Conservation (phyloP, 1,140 invertebrate genomes). For the Apolygus lucorum region DNA sequence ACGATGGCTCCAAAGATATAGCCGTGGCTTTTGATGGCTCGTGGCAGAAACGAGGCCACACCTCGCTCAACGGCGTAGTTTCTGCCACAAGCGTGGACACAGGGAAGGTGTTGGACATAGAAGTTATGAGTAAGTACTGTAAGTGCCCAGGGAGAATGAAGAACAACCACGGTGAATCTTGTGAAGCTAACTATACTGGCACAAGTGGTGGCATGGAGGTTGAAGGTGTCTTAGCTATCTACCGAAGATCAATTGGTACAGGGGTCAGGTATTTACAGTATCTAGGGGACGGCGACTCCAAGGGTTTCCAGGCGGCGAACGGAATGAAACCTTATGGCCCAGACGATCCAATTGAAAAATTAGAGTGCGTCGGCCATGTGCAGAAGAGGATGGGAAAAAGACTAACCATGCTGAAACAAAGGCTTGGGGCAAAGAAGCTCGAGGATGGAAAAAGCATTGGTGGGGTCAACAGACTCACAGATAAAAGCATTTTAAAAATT, state of each 20-base stretch:
- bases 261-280: slow-evolving; percentile 20
- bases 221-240: slow-evolving; percentile 30
- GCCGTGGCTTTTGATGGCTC: too few relatives aligned
- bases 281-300: slow-evolving; percentile 29
- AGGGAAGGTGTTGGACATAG: slow-evolving; percentile 26
- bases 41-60: too few relatives aligned
- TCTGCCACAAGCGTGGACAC: slow-evolving; percentile 24
- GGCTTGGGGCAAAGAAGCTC: slow-evolving; percentile 8
- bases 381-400: too few relatives aligned
- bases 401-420: slow-evolving; percentile 30
- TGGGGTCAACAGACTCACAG: slow-evolving; percentile 27
- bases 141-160: slow-evolving; percentile 18
- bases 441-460: slow-evolving; percentile 21
- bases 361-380: too few relatives aligned
- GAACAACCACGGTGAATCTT: slow-evolving; percentile 1
- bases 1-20: slow-evolving; percentile 16
- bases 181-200: slow-evolving; percentile 29
- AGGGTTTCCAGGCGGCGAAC: slow-evolving; percentile 19
- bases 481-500: slow-evolving; percentile 25
- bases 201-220: slow-evolving; percentile 33
- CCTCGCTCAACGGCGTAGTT: too few relatives aligned
- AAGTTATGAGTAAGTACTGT: slow-evolving; percentile 26
- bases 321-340: slow-evolving; percentile 25
- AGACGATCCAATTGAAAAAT: slow-evolving; percentile 24
- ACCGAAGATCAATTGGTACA: slow-evolving; percentile 27